Conservation (phyloP, 2,113 vertebrate species). For the Hippocampus guttulatus region DNA sequence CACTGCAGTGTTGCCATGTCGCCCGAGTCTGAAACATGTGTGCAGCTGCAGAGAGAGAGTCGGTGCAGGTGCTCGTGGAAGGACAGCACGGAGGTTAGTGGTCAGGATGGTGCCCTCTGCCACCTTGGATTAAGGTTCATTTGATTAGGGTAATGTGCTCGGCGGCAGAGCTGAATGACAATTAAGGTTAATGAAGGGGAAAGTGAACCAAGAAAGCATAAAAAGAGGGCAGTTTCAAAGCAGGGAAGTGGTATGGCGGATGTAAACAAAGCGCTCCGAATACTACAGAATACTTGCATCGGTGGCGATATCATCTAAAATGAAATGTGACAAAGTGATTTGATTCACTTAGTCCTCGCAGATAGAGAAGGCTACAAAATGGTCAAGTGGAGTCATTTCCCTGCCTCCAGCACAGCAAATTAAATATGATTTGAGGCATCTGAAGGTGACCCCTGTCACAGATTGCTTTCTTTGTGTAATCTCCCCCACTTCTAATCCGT, state of each 20-base stretch:
- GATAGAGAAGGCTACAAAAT: slow-evolving; percentile 44
- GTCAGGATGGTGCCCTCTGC: slow-evolving; percentile 29
- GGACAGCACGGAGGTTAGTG: slow-evolving; percentile 35
- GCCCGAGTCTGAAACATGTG: slow-evolving; percentile 32
- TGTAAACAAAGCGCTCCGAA: slow-evolving; percentile 8
- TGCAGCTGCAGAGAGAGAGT: slow-evolving; percentile 2
- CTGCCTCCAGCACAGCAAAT: slow-evolving; percentile 61
- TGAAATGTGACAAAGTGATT: slow-evolving; percentile 22
- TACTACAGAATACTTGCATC: slow-evolving; percentile 16
- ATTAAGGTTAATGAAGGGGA: slow-evolving; percentile 38
- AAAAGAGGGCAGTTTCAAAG: slow-evolving; percentile 9
- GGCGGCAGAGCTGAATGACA: slow-evolving; percentile 35
- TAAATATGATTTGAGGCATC: slow-evolving; percentile 73
- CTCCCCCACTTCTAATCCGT: slow-evolving; percentile 74
- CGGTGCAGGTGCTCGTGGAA: slow-evolving; percentile 24
- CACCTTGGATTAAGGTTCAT: slow-evolving; percentile 49
- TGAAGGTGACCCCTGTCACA: slow-evolving; percentile 79
- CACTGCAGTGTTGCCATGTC: slow-evolving; percentile 57
- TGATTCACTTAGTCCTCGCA: slow-evolving; percentile 45
- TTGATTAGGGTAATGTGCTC: slow-evolving; percentile 48
- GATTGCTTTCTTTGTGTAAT: slow-evolving; percentile 78
- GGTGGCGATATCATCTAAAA: slow-evolving; percentile 16
- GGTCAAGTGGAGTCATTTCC: slow-evolving; percentile 65
- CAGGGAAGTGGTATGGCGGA: background rate
- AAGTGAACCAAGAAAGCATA: background rate